Percentiles rank a stretch among this genome's conserved stretches.
Evolutionary conservation across 37 sponge, comb jelly and placozoan species (phyloP).

Genomic region (Agelas oroides): DNA sequence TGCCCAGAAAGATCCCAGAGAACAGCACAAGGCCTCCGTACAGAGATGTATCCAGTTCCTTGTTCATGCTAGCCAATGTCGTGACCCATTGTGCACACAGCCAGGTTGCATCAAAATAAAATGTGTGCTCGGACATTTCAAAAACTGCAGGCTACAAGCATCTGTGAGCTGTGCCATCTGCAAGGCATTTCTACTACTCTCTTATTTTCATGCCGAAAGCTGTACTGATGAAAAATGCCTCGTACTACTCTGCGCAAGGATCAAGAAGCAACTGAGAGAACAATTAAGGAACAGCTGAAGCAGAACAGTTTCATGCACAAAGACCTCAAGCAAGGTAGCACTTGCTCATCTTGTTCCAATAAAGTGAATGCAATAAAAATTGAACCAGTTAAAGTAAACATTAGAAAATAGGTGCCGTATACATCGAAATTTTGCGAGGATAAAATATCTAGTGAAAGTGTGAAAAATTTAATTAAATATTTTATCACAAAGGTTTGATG

Average conservation of each 20-base stretch:
- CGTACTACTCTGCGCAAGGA: conserved; percentile 87
- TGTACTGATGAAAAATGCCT: conserved; percentile 89
- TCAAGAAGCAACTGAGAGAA: conserved; percentile 81
- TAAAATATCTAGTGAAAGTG: too few species aligned
- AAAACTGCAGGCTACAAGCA: conserved; percentile 72
- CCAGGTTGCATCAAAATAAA: conserved; percentile 95
- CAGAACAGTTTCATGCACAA: conserved; percentile 44
- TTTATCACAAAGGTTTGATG: too few species aligned
- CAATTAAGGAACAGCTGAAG: conserved; percentile 46
- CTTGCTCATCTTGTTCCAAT: too few species aligned
- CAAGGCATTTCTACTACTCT: conserved; percentile 87
- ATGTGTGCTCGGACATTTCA: conserved; percentile 85
- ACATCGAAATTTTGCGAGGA: too few species aligned
- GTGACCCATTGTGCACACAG: conserved; percentile 75
- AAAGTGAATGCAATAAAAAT: too few species aligned
- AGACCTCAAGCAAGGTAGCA: too few species aligned
- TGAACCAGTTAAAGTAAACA: too few species aligned
- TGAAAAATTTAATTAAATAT: too few species aligned
- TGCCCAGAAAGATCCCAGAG: conserved; percentile 41
- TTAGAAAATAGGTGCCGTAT: too few species aligned
- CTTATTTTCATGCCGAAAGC: conserved; percentile 87
- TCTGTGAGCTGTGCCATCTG: conserved; percentile 85
- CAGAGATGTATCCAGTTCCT: conserved; percentile 89
- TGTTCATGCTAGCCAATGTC: conserved; percentile 91
- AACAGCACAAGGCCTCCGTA: conserved; percentile 65